Base-by-base conservation (phyloP, 1,140 invertebrate species). In the Eumaeus atala region DNA sequence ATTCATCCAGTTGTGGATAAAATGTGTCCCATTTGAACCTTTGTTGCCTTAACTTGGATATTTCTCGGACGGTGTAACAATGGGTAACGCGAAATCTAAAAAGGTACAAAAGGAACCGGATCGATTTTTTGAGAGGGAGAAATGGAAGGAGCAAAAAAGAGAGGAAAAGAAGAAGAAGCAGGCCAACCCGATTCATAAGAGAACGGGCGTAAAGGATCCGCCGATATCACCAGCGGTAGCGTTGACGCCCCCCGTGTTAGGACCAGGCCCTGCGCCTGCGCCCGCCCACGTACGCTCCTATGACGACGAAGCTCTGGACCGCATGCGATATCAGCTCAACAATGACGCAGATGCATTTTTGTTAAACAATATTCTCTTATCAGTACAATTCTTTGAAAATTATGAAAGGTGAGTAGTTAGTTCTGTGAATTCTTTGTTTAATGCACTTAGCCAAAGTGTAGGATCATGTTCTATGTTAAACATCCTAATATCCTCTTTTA, bases 311-410 rank as follows among this genome's bases (percentile, higher is more conserved):
- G 80, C 79, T 17, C 73, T 90, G 33, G 71, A 81, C 1, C 72
- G 84, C 8, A 88, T 93, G 70, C 87, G 89, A 12, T 87, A 89
- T 9, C 90, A 92, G 33, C 84, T 95, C 7, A 82, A 89, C 14
- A 87, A 87, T 0, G 88, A 92, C 56, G 87, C 91, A 1, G 89
- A 93, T 62, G 85, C 89, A 0, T 95, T 95, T 70, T 80, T 95
- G 1, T 73, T 95, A 1, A 95, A 95, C 69, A 93, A 95, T 70
- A 89, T 95, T 28, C 86, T 95, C 56, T 87, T 95, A 70, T 91
- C 91, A 28, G 84, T 93, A 3, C 93, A 95, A 70, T 95, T 95
- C 81, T 95, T 94, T 56, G 88, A 91, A 44, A 92, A 95, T 77
- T 95, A 91, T 69, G 92, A 94, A 62, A 89, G 90, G 93, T 94